phyloP scores from a whole-genome alignment of 2,888 invertebrate species.

The Lagria hirta region DNA sequence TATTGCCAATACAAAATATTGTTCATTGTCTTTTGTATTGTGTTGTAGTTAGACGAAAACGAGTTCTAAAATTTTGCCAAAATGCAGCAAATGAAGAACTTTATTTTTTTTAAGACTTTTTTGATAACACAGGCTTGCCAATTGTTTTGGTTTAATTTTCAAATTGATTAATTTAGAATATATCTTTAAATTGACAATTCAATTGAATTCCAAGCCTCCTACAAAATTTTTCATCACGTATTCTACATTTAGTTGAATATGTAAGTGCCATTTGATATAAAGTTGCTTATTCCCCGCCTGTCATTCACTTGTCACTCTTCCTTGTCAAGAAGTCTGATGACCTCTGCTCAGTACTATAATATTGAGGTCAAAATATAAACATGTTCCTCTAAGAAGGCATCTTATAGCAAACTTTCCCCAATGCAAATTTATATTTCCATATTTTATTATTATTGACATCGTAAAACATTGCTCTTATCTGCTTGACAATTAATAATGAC shows the following conservation, averaged over 20 bases:
- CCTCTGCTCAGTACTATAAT: conserved; percentile 30
- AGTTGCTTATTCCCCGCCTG: conserved; percentile 43
- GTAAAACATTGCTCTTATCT: conserved; percentile 13
- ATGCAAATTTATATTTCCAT: conserved; percentile 12
- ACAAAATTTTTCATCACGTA: conserved; percentile 16
- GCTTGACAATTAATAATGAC: conserved; percentile 33
- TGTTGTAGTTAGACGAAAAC: too few relatives aligned
- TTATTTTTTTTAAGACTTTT: too few relatives aligned
- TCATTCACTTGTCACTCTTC: conserved; percentile 47
- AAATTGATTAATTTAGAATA: too few relatives aligned
- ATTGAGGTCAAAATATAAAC: conserved; percentile 28
- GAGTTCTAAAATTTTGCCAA: too few relatives aligned
- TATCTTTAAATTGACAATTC: conserved; percentile 17
- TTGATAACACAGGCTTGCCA: too few relatives aligned
- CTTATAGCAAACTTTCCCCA: too few relatives aligned
- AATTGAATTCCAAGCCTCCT: conserved; percentile 21
- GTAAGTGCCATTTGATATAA: conserved; percentile 17
- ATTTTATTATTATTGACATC: conserved; percentile 14
- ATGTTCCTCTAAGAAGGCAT: conserved; percentile 4
- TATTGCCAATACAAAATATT: too few relatives aligned
- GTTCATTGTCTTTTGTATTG: too few relatives aligned
- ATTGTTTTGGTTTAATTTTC: too few relatives aligned
- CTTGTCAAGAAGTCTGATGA: conserved; percentile 46
- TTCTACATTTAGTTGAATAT: conserved; percentile 5
- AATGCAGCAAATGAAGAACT: too few relatives aligned